Percentiles rank a stretch among this genome's conserved stretches.
Evolutionary conservation across 2,888 invertebrate genomes (phyloP).

Genomic region (Temnothorax rugatulus): DNA sequence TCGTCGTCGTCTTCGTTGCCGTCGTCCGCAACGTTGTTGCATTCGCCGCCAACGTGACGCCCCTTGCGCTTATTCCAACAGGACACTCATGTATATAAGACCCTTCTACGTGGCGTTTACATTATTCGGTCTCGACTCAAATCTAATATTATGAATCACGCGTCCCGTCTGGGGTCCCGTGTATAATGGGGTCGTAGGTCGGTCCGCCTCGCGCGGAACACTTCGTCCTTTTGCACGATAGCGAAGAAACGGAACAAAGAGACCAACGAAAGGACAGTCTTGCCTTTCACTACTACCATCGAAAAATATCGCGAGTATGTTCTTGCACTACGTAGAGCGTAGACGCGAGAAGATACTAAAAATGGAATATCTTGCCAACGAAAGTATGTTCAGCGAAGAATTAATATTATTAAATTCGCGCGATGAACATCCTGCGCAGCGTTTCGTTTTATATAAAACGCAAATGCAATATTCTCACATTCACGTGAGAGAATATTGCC

Average conservation of each 20-base stretch:
- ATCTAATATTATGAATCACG: conserved; percentile 82
- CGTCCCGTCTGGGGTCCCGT: conserved; percentile 72
- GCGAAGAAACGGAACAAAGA: conserved; percentile 67
- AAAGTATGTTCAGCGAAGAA: neutral
- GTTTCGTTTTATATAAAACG: neutral
- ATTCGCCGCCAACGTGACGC: conserved; percentile 81
- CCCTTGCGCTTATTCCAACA: conserved; percentile 80
- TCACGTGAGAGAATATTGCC: neutral
- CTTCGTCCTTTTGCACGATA: conserved; percentile 61
- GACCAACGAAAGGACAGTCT: conserved; percentile 13
- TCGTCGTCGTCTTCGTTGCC: conserved; percentile 75
- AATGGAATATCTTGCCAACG: neutral
- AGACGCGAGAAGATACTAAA: neutral
- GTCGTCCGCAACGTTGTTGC: conserved; percentile 64
- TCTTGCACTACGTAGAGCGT: neutral
- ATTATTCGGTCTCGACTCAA: conserved; percentile 78
- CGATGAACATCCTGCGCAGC: neutral
- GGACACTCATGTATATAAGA: conserved; percentile 63
- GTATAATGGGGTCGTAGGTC: conserved; percentile 80
- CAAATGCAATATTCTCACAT: neutral
- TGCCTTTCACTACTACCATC: neutral
- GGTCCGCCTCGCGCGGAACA: conserved; percentile 76
- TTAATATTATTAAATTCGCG: conserved; percentile 22
- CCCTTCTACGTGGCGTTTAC: conserved; percentile 75
- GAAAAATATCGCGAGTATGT: conserved; percentile 22